These are phyloP conservation scores for Dallia pectoralis DNA, from an alignment of 2,797 vertebrate genomes.

Conservation along the genomic window DNA sequence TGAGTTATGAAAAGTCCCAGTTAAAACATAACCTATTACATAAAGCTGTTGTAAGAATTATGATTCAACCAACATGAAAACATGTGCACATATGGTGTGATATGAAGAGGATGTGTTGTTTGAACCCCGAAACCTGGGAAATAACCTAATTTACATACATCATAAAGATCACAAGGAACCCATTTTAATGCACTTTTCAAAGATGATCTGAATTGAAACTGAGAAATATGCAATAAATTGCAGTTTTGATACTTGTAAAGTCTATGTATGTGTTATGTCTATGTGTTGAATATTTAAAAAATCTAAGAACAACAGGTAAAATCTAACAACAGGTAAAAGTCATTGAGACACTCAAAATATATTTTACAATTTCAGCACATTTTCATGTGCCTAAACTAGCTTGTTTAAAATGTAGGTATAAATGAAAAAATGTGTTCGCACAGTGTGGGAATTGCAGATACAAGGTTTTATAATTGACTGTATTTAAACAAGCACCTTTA, in stretches of 20 bases:
- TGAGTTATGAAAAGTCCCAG: too few species aligned
- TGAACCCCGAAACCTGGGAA: conserved; percentile 20
- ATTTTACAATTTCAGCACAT: background rate
- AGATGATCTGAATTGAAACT: conserved; percentile 1
- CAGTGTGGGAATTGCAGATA: background rate
- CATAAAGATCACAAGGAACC: background rate
- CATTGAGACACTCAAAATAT: background rate
- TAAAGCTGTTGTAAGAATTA: too few species aligned
- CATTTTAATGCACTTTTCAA: background rate
- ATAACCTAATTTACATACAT: conserved; percentile 25
- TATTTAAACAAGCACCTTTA: background rate
- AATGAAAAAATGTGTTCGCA: background rate
- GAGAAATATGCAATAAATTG: background rate
- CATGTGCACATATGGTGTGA: too few species aligned
- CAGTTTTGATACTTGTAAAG: background rate
- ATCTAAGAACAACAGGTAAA: background rate
- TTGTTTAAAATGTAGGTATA: background rate
- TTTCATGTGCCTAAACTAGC: background rate
- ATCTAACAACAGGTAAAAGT: conserved; percentile 2
- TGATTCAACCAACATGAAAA: too few species aligned
- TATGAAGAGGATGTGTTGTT: background rate
- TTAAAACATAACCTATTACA: too few species aligned
- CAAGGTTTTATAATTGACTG: background rate
- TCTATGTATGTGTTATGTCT: background rate
- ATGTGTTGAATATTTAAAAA: background rate